These are phyloP conservation scores for Microctenopoma steveboyesi DNA, from an alignment of 2,797 vertebrate genomes.

Conservation along the genomic window DNA sequence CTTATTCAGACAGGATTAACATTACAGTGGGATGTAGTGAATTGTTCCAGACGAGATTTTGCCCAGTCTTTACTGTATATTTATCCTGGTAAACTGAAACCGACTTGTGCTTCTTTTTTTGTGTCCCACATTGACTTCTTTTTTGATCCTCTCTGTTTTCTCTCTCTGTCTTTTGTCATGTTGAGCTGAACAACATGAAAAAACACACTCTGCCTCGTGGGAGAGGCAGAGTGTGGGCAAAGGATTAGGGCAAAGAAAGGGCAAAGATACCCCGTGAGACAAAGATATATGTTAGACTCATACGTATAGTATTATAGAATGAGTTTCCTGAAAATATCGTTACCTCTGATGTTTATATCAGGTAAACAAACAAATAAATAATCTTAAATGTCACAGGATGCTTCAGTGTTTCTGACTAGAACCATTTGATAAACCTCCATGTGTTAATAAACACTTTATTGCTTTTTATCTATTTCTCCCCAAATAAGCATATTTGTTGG, in stretches of 20 bases:
- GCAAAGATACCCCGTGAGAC: neutral
- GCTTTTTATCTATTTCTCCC: neutral
- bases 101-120: slow-evolving; percentile 47
- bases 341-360: neutral
- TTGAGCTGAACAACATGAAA: slow-evolving; percentile 63
- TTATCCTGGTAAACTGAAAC: slow-evolving; percentile 27
- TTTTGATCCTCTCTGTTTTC: slow-evolving; percentile 60
- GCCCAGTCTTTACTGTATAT: slow-evolving; percentile 19
- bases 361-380: neutral
- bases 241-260: too few species aligned
- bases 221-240: too few species aligned
- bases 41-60: neutral
- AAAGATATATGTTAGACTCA: too few species aligned
- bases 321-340: neutral
- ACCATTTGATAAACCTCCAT: neutral
- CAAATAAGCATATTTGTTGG: neutral
- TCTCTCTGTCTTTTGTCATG: slow-evolving; percentile 46
- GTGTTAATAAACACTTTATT: neutral
- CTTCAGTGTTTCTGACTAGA: neutral
- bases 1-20: neutral
- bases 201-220: slow-evolving; percentile 45
- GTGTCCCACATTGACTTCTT: slow-evolving; percentile 37
- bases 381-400: neutral
- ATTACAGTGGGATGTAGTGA: neutral
- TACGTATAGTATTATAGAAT: neutral